Evolutionary conservation across 2,113 vertebrate species (phyloP).

Genomic region (Tyto alba): DNA sequence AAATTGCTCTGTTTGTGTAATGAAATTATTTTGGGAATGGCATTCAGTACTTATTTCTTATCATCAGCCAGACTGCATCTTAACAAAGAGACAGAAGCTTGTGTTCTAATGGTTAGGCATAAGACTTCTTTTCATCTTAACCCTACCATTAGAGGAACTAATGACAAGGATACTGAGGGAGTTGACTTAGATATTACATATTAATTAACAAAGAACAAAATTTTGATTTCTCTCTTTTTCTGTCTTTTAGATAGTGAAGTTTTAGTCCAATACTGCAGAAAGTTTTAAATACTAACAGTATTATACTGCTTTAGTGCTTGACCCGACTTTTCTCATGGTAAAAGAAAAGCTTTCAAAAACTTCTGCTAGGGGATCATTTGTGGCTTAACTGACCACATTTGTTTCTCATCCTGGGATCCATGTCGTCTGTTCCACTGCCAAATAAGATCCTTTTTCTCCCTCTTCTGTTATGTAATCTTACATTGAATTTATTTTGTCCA

Average conservation of each 20-base stretch:
- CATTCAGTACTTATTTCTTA: background rate
- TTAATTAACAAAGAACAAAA: background rate
- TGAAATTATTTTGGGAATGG: background rate
- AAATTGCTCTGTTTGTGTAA: background rate
- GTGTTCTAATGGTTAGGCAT: background rate
- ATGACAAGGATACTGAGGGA: background rate
- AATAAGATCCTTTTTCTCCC: background rate
- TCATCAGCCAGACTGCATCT: background rate
- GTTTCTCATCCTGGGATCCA: background rate
- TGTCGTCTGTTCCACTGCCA: background rate
- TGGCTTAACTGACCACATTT: background rate
- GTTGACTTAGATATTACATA: background rate
- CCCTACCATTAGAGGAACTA: background rate
- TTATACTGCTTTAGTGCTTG: background rate
- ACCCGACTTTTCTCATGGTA: background rate
- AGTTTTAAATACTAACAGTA: background rate
- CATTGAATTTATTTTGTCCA: background rate
- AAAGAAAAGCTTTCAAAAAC: background rate
- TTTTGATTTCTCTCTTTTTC: background rate
- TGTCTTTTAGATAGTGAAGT: background rate
- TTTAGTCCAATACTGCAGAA: background rate
- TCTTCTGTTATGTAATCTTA: background rate
- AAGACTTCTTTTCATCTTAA: background rate
- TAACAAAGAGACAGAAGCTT: background rate
- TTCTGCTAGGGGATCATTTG: background rate